Evolutionary conservation across 2,797 vertebrate species (phyloP).

Genomic region (Peromyscus melanophrys): DNA sequence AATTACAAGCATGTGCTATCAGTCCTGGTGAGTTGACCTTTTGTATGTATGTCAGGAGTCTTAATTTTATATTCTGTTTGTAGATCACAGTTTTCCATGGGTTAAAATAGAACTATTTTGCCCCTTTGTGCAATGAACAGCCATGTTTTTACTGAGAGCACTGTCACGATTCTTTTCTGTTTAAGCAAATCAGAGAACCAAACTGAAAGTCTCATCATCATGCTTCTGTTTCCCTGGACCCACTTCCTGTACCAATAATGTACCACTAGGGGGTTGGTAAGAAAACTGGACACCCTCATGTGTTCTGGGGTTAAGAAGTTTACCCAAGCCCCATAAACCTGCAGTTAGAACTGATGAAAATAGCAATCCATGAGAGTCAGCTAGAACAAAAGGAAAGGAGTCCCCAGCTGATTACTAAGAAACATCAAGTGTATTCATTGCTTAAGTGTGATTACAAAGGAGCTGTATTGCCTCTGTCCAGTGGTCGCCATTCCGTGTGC

Average conservation of each 20-base stretch:
- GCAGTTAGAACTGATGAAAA: background rate
- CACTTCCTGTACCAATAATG: background rate
- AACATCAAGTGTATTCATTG: background rate
- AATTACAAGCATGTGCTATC: background rate
- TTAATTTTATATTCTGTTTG: background rate
- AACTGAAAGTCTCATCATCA: background rate
- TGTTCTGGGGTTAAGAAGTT: slow-evolving; percentile 6
- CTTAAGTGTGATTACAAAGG: background rate
- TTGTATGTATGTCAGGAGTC: background rate
- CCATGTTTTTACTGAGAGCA: background rate
- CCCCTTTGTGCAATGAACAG: background rate
- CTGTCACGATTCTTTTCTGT: background rate
- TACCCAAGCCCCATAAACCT: background rate
- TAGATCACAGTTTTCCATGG: background rate
- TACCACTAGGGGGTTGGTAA: background rate
- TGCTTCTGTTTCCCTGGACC: background rate
- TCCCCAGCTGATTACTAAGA: background rate
- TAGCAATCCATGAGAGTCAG: background rate
- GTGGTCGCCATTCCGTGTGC: background rate
- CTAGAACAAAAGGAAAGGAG: background rate
- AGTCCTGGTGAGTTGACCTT: background rate
- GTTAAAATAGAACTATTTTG: slow-evolving; percentile 25
- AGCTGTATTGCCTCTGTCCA: background rate
- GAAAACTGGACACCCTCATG: background rate
- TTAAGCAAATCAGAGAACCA: slow-evolving; percentile 14